Conservation (phyloP, 1,140 invertebrate species). For the Eciton burchellii region DNA sequence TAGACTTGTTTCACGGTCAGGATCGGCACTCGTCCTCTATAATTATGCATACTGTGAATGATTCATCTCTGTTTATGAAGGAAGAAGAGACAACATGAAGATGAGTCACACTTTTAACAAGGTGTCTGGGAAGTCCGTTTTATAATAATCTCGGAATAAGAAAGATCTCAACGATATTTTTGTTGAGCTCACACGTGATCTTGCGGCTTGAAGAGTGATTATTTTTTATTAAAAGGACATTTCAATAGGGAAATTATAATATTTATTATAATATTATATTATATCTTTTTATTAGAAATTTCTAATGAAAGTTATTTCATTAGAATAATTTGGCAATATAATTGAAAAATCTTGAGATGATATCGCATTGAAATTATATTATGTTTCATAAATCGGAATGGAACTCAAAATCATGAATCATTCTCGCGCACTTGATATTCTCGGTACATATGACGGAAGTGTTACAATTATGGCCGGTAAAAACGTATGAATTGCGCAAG, state of each 20-base stretch:
- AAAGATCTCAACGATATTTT: too few species aligned
- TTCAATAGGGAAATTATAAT: too few species aligned
- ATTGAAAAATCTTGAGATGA: not conserved
- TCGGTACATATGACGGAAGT: conserved; percentile 78
- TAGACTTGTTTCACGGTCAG: conserved; percentile 52
- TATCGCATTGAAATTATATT: not conserved
- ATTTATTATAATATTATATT: too few species aligned
- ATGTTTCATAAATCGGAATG: not conserved
- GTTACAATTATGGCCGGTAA: conserved; percentile 79
- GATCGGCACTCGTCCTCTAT: conserved; percentile 27
- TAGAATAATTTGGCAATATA: too few species aligned
- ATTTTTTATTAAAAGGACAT: too few species aligned
- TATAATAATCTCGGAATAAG: too few species aligned
- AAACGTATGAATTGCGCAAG: conserved; percentile 77
- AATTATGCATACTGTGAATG: conserved; percentile 32
- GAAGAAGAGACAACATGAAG: conserved; percentile 39
- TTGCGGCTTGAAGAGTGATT: too few species aligned
- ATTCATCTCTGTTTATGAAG: conserved; percentile 42
- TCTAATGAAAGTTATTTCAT: too few species aligned
- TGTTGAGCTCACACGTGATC: too few species aligned
- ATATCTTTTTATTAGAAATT: too few species aligned
- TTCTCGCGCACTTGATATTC: conserved; percentile 77
- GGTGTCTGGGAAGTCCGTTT: too few species aligned
- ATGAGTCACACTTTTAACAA: conserved; percentile 30
- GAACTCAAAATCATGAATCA: conserved; percentile 16